Percentiles rank a stretch among this genome's conserved stretches.
phyloP scores from a whole-genome alignment of 2,797 vertebrate genomes.

The Spea hammondii region DNA sequence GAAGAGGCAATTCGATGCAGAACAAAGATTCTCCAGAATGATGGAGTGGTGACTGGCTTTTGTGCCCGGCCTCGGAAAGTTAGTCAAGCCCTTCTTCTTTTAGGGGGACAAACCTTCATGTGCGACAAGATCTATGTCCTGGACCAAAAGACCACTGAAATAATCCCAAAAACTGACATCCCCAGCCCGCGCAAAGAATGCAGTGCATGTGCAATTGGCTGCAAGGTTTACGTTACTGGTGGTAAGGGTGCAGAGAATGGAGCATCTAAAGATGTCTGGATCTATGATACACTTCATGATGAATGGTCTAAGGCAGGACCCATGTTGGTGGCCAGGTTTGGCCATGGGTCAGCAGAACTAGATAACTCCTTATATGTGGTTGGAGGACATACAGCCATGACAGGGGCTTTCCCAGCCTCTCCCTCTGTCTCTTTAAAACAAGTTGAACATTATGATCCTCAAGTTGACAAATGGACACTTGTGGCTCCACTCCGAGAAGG shows the following conservation, averaged over 20 bases:
- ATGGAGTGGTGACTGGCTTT: slow-evolving; percentile 79
- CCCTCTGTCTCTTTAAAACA: slow-evolving; percentile 84
- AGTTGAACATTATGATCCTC: slow-evolving; percentile 84
- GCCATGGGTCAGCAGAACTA: slow-evolving; percentile 80
- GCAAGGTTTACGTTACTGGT: slow-evolving; percentile 83
- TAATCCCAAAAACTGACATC: slow-evolving; percentile 81
- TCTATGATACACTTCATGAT: slow-evolving; percentile 82
- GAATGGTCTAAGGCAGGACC: slow-evolving; percentile 83
- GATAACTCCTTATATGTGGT: slow-evolving; percentile 79
- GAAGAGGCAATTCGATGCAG: slow-evolving; percentile 80
- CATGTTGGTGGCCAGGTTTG: slow-evolving; percentile 80
- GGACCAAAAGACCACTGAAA: slow-evolving; percentile 81
- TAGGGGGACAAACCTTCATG: slow-evolving; percentile 84
- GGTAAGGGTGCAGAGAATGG: slow-evolving; percentile 82
- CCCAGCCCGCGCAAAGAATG: slow-evolving; percentile 83
- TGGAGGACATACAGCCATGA: slow-evolving; percentile 79
- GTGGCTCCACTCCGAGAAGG: slow-evolving; percentile 82
- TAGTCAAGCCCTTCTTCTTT: slow-evolving; percentile 78
- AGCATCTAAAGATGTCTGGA: slow-evolving; percentile 83
- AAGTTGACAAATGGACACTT: slow-evolving; percentile 82
- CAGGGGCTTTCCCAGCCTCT: slow-evolving; percentile 80
- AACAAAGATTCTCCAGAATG: slow-evolving; percentile 82
- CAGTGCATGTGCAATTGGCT: slow-evolving; percentile 82
- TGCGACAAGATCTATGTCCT: slow-evolving; percentile 84
- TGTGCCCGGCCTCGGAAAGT: slow-evolving; percentile 80